These are phyloP conservation scores for Eupsilia transversa DNA, from an alignment of 2,888 invertebrate species.

Conservation along the genomic window DNA sequence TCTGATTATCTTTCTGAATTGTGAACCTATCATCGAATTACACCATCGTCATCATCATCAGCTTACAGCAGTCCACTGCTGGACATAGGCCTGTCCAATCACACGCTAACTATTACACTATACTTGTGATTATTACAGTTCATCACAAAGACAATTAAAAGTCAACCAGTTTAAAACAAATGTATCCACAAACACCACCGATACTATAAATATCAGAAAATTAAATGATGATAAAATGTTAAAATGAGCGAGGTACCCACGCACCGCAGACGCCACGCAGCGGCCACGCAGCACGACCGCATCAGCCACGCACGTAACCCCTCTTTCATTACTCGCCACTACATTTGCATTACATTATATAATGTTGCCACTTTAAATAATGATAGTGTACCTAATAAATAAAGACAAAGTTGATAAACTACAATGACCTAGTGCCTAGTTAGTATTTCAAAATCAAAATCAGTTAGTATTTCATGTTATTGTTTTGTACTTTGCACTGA, in stretches of 20 bases:
- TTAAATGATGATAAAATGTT: constrained; percentile 43
- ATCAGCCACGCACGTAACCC: constrained; percentile 26
- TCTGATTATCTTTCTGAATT: background rate
- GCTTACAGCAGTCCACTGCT: background rate
- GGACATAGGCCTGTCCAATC: background rate
- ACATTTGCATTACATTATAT: constrained; percentile 56
- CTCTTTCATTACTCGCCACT: constrained; percentile 53
- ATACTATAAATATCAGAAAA: constrained; percentile 31
- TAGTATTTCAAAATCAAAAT: constrained; percentile 33
- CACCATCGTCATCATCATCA: background rate
- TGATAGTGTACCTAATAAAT: constrained; percentile 25
- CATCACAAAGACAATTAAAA: constrained; percentile 10
- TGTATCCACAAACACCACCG: constrained; percentile 4
- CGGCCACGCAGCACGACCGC: constrained; percentile 41
- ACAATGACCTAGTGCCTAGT: constrained; percentile 11
- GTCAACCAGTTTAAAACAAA: constrained; percentile 10
- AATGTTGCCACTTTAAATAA: constrained; percentile 54
- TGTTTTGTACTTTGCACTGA: constrained; percentile 14
- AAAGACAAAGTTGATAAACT: constrained; percentile 52
- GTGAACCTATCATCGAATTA: background rate
- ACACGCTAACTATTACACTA: background rate
- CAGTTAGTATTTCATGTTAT: constrained; percentile 30
- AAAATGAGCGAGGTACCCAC: constrained; percentile 30
- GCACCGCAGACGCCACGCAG: constrained; percentile 51
- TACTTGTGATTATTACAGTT: background rate